Conservation (phyloP, 2,888 invertebrate species). For the Ophraella communa region DNA sequence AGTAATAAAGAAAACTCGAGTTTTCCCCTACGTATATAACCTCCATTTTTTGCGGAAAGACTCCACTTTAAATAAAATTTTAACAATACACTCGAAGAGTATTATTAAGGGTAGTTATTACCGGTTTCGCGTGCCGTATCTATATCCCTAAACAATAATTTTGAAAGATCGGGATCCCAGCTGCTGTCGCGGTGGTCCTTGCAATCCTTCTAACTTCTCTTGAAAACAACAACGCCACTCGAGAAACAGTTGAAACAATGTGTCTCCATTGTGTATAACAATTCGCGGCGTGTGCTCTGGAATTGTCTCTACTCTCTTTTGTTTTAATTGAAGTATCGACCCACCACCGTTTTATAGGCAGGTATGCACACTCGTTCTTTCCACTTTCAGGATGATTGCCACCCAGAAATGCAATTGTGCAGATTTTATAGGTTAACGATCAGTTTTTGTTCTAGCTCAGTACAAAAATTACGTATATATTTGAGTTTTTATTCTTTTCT, state of each 20-base stretch:
- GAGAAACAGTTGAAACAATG: constrained; percentile 11
- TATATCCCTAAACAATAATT: constrained; percentile 14
- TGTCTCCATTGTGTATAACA: constrained; percentile 29
- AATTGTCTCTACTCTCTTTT: constrained; percentile 34
- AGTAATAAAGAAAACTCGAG: not conserved
- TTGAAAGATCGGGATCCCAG: constrained; percentile 12
- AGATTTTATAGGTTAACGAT: not conserved
- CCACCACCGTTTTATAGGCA: constrained; percentile 15
- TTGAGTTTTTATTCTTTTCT: no score
- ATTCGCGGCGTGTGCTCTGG: constrained; percentile 35
- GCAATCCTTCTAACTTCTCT: constrained; percentile 11
- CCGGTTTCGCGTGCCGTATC: constrained; percentile 16
- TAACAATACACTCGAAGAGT: constrained; percentile 1
- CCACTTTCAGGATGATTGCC: constrained; percentile 1
- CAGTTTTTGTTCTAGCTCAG: no score
- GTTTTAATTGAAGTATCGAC: constrained; percentile 25
- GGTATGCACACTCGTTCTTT: constrained; percentile 1
- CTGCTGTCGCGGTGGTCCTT: constrained; percentile 14
- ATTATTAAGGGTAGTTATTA: constrained; percentile 4
- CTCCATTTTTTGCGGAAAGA: constrained; percentile 4
- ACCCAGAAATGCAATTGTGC: constrained; percentile 1
- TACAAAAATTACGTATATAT: no score
- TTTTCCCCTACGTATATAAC: not conserved
- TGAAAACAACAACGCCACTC: constrained; percentile 16
- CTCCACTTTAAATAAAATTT: not conserved